Evolutionary conservation across 2,888 invertebrate genomes (phyloP), one percentile per base, ranked within the genome.

Genomic region (Phymatocera aterrima): DNA sequence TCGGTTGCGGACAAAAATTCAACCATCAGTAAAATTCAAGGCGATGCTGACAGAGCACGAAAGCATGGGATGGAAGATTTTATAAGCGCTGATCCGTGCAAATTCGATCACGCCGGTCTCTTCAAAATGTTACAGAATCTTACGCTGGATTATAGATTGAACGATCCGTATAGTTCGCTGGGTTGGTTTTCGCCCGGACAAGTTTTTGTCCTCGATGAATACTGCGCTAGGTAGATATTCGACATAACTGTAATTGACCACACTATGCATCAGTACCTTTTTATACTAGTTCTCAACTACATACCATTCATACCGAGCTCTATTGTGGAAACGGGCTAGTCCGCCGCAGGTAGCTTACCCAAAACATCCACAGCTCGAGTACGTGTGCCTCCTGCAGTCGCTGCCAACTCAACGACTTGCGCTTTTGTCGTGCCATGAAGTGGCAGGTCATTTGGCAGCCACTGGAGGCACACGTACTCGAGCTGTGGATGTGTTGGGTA

Each of bases 111-210:
- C 90, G 97, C 98, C 80, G 94, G 95, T 82, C 92, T 99, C 79
- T 99, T 99, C 92, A 96, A 96, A 90, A 94, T 95, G 82, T 93
- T 99, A 77, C 99, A 99, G 92, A 97, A 96, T 78, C 92, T 97
- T 80, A 97, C 99, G 0, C 92, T 99, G 85, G 98, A 99, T 90
- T 99, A 97, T 91, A 94, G 99, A 86, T 94, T 99, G 81, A 97
- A 96, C 90, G 99, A 99, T 92, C 98, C 98, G n/a, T 99, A 98
- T 90, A 98, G 98, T 89, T 99, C 99, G 80, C 92, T 99, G 94
- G 99, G 99, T 84, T 99, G 99, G 99, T 99, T 99, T 91, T 99
- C 99, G 87, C 99, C 99, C 0, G 99, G 99, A 0, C 99, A 99
- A 93, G 96, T 99, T 77, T 99, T 99, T 91, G 98, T 99, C 12